Evolutionary conservation across 1,140 invertebrate species (phyloP).

Genomic region (Asobara japonica): DNA sequence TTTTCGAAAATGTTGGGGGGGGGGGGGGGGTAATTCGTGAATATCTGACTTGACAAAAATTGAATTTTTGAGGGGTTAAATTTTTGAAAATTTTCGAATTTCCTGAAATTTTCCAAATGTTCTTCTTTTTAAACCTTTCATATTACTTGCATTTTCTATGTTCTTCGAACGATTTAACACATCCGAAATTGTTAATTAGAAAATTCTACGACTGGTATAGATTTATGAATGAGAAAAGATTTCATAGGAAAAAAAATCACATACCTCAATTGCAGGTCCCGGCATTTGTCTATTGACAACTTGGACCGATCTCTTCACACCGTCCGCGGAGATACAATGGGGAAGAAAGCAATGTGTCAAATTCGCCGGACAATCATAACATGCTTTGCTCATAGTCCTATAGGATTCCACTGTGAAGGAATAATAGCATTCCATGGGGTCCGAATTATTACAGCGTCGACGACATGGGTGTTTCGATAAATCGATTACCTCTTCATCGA

Average conservation of each 20-base stretch:
- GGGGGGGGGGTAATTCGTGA: no score
- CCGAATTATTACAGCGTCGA: conserved; percentile 66
- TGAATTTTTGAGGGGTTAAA: no score
- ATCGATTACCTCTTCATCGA: not conserved
- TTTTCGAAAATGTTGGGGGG: no score
- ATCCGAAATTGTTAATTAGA: not conserved
- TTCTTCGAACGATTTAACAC: no score
- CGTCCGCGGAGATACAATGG: conserved; percentile 86
- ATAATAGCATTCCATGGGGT: conserved; percentile 76
- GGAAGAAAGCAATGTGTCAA: conserved; percentile 77
- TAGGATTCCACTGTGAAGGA: conserved; percentile 81
- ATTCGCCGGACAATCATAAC: conserved; percentile 83
- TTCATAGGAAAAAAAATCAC: not conserved
- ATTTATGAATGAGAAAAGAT: not conserved
- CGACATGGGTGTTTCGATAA: conserved; percentile 63
- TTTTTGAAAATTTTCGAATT: not conserved
- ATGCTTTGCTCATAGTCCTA: conserved; percentile 87
- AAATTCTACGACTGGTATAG: not conserved
- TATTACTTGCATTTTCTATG: no score
- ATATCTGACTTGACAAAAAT: no score
- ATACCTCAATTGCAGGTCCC: conserved; percentile 84
- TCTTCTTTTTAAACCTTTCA: no score
- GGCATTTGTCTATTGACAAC: conserved; percentile 88
- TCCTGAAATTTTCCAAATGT: not conserved
- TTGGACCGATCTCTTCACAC: conserved; percentile 76